Evolutionary conservation across 2,797 vertebrate species (phyloP), one percentile per base, ranked within the genome.

Genomic region (Molossus alvarezi): DNA sequence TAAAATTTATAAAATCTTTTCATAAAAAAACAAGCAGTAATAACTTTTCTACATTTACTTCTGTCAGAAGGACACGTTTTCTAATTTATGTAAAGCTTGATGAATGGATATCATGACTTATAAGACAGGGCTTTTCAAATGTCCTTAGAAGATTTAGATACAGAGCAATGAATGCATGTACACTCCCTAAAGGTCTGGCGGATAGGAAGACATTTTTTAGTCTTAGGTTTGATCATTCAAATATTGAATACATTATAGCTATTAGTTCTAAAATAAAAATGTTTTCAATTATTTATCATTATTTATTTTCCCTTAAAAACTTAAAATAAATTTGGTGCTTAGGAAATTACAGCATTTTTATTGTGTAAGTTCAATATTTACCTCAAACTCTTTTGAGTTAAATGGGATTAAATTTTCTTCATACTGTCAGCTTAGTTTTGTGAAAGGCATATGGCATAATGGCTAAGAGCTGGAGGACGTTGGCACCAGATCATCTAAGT

Each of bases 51-150:
- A 37, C 71, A 64, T 71, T 93, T 73, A 51, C 9, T 93, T 95
- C 29, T 91, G 18, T 77, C 25, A 82, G 33, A 71, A 90, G 13
- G n/a, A 81, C 53, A 23, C 7, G 64, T 67, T 91, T 93, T 79
- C 79, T 91, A 81, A 84, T 81, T 92, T 94, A 71, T 76, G 21
- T 58, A 94, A 94, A 84, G 87, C 41, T 92, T 60, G 10, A 64
- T 57, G 71, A 80, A 77, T 45, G n/a, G 33, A 45, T 90, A 64
- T 48, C 73, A 48, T 51, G 67, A 85, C 29, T 60, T 82, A 48
- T 77, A 91, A 86, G n/a, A 55, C 10, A 88, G 10, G 41, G 13
- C 9, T 86, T 73, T 64, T 89, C 53, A 53, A 79, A 69, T 57
- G 58, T 72, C 45, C 57, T 86, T 88, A 77, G 48, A 72, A 94